Evolutionary conservation across 2,113 vertebrate genomes (phyloP).

Genomic region (Prunella fulvescens): DNA sequence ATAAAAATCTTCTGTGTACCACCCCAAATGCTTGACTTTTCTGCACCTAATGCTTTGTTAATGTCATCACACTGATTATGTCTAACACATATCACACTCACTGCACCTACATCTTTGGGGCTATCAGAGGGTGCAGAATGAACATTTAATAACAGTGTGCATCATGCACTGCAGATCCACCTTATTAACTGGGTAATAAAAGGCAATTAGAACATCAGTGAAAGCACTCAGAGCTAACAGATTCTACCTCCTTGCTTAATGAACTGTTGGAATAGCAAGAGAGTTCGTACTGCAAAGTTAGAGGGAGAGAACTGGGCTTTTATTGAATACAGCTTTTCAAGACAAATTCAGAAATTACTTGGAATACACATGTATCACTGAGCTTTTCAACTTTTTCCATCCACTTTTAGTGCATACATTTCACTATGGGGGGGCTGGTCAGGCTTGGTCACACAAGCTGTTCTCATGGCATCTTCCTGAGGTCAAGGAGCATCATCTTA

Average conservation of each 20-base stretch:
- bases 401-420: background rate
- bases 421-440: background rate
- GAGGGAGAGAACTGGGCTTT: background rate
- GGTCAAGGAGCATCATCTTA: background rate
- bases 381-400: background rate
- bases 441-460: background rate
- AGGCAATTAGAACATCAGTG: background rate
- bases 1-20: background rate
- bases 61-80: background rate
- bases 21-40: background rate
- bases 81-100: background rate
- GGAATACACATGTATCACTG: background rate
- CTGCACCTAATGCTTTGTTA: background rate
- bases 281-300: background rate
- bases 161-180: background rate
- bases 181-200: background rate
- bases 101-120: background rate
- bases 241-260: background rate
- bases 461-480: rapidly evolving
- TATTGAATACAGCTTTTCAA: background rate
- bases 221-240: background rate
- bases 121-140: background rate
- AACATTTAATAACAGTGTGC: background rate
- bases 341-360: background rate
- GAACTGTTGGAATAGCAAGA: background rate